phyloP scores from a whole-genome alignment of 1,140 invertebrate species.

The Megalonaias nervosa region DNA sequence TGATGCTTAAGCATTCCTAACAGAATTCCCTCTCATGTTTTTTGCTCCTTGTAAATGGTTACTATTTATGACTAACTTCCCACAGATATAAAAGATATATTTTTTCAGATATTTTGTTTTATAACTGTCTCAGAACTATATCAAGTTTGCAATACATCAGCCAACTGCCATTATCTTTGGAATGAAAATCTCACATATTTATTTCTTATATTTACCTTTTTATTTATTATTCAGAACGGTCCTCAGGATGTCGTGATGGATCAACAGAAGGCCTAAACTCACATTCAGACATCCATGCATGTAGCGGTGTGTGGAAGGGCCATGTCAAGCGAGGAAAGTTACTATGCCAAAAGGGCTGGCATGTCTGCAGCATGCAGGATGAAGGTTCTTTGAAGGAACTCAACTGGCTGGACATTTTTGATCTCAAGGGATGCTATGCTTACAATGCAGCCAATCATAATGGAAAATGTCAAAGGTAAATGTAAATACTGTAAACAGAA shows the following conservation, averaged over 20 bases:
- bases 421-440: conserved; percentile 63
- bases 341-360: conserved; percentile 60
- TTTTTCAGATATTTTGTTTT: too few species aligned
- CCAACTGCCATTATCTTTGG: too few species aligned
- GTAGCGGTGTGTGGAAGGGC: conserved; percentile 58
- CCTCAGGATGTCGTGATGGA: conserved; percentile 60
- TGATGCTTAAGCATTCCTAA: too few species aligned
- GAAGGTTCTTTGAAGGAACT: conserved; percentile 42
- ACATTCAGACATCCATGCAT: conserved; percentile 56
- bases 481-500: neutral
- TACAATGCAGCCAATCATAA: conserved; percentile 60
- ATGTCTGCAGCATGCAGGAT: conserved; percentile 59
- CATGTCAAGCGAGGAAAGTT: conserved; percentile 54
- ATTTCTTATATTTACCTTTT: too few species aligned
- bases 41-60: too few species aligned
- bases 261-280: conserved; percentile 53
- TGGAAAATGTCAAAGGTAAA: conserved; percentile 57
- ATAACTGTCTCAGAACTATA: too few species aligned
- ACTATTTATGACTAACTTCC: too few species aligned
- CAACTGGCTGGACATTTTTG: conserved; percentile 56
- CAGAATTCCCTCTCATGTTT: too few species aligned
- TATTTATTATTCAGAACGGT: conserved; percentile 46
- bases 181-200: too few species aligned
- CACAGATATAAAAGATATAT: too few species aligned
- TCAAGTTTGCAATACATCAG: too few species aligned